Base-by-base conservation (phyloP, 1,140 invertebrate genomes). In the Chironomus tepperi region DNA sequence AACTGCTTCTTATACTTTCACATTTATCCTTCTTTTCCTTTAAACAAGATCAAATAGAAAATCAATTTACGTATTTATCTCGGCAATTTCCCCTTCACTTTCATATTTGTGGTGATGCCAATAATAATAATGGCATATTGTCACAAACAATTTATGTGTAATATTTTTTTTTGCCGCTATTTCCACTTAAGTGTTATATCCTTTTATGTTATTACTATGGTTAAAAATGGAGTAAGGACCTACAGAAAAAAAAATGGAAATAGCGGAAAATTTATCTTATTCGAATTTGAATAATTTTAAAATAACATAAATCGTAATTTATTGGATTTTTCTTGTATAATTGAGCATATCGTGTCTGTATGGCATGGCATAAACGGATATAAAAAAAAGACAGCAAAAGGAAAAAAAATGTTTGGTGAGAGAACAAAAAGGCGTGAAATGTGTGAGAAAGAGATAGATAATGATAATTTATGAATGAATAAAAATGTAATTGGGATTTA, bases 221-320 rank as follows among this genome's bases (percentile, higher is more conserved):
- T 34, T 34, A 34, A 34, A n/a, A 34, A 34, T 34, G 24, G 24
- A 34, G 5, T 47, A 9, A 47, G 8, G 43, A 47, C 12, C 12
- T 15, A 15, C 12, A 57, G 15, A 21, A n/a, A 70, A 70, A 8
- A 67, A 67, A 67, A 67, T 21, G 16, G 3, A 10, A 70, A 70
- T 18, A 21, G 18, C 16, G 19, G 16, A 9, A 70, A n/a, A 70
- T 57, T 57, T 57, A 57, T 57, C 47, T 10, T 57, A 70, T 70
- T 70, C 19, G 65, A 70, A 70, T 70, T 70, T 70, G 19, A 70
- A 70, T 70, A 70, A 19, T 70, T 70, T 21, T 19, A 19, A 70
- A 70, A 70, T 70, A 70, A 70, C 65, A 70, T 70, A 70, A 70
- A 70, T 70, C 65, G 65, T 70, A 70, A 70, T 70, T 70, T 70